These are phyloP conservation scores for Papilio polytes DNA, from an alignment of 1,140 invertebrate genomes.

Conservation along the genomic window DNA sequence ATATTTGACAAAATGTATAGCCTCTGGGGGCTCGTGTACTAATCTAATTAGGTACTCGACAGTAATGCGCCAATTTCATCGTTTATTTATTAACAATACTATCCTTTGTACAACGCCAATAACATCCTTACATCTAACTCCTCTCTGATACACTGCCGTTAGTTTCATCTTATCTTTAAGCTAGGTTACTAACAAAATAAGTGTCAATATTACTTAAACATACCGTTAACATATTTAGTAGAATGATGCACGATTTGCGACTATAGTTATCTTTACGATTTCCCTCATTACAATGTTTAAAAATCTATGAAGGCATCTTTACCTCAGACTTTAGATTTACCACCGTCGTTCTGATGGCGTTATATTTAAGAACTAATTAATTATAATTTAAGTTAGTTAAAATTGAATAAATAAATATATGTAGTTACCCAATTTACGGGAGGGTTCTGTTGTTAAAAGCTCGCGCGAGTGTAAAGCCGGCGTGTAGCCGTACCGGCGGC, in stretches of 20 bases:
- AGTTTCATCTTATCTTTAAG: slow-evolving; percentile 73
- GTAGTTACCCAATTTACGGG: slow-evolving; percentile 67
- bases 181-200: slow-evolving; percentile 81
- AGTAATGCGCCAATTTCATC: slow-evolving; percentile 83
- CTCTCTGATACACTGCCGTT: slow-evolving; percentile 76
- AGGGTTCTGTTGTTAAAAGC: slow-evolving; percentile 39
- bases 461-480: not conserved
- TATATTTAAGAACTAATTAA: slow-evolving; percentile 71
- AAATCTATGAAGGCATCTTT: slow-evolving; percentile 84
- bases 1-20: slow-evolving; percentile 69
- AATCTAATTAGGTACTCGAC: slow-evolving; percentile 83
- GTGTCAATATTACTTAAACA: slow-evolving; percentile 81
- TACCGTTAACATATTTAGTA: slow-evolving; percentile 76
- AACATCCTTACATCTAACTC: slow-evolving; percentile 77
- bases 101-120: slow-evolving; percentile 83
- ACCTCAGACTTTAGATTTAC: slow-evolving; percentile 84
- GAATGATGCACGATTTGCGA: slow-evolving; percentile 77
- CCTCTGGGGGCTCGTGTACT: slow-evolving; percentile 78
- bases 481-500: not conserved
- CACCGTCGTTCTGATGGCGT: slow-evolving; percentile 78
- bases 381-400: slow-evolving; percentile 78
- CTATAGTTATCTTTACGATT: slow-evolving; percentile 74
- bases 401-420: slow-evolving; percentile 78
- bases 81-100: slow-evolving; percentile 79
- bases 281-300: slow-evolving; percentile 75